A percentile compares a stretch with the other conserved stretches of the same genome.
phyloP scores from a whole-genome alignment of 2,888 invertebrate genomes.

The Acleris holmiana region DNA sequence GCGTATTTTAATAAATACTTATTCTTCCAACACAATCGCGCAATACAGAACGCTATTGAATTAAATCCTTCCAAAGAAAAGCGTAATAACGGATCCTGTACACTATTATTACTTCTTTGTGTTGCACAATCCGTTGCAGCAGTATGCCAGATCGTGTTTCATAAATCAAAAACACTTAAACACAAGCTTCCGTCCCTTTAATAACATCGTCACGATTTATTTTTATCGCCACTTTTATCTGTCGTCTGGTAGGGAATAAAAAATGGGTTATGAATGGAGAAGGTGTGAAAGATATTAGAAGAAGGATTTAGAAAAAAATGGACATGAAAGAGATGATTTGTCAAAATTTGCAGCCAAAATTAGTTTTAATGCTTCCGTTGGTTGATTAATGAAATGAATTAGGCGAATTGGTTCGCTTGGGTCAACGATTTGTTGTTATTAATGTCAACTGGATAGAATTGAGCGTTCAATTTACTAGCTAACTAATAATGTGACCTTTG shows the following conservation, averaged over 20 bases:
- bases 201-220: conserved; percentile 37
- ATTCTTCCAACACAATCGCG: too few species aligned
- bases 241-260: conserved; percentile 34
- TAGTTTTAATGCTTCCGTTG: conserved; percentile 10
- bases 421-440: conserved; percentile 3
- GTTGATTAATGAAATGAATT: background rate
- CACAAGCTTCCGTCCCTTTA: conserved; percentile 36
- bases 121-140: conserved; percentile 20
- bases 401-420: background rate
- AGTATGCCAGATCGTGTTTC: conserved; percentile 25
- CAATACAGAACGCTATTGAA: background rate
- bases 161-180: conserved; percentile 37
- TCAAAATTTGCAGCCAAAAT: conserved; percentile 2
- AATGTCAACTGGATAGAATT: conserved; percentile 3
- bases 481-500: too few species aligned
- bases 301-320: background rate
- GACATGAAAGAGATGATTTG: background rate
- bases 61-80: conserved; percentile 21
- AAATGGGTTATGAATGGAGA: conserved; percentile 31
- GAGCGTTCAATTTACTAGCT: background rate
- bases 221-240: conserved; percentile 31
- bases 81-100: conserved; percentile 14
- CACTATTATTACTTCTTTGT: conserved; percentile 26
- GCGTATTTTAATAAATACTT: too few species aligned
- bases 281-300: conserved; percentile 23